phyloP scores from a whole-genome alignment of 1,140 invertebrate genomes.

The Zaprionus taronus region DNA sequence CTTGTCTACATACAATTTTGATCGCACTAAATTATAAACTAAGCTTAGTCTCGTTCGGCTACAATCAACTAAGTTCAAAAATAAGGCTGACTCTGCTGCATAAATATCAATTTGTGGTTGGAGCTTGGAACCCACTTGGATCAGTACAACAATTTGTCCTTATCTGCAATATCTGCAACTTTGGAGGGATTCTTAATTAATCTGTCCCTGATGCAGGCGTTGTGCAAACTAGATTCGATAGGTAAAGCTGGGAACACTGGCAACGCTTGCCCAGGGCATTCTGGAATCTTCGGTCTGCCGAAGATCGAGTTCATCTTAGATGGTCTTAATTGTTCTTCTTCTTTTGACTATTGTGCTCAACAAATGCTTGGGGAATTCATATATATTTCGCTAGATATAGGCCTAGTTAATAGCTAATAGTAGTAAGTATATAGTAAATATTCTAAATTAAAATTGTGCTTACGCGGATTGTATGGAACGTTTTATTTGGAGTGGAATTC shows the following conservation, averaged over 20 bases:
- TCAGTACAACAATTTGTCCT: constrained; percentile 32
- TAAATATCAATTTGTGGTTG: constrained; percentile 24
- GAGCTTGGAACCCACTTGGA: constrained; percentile 20
- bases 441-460: constrained; percentile 81
- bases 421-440: constrained; percentile 24
- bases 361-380: constrained; percentile 61
- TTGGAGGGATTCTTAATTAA: constrained; percentile 50
- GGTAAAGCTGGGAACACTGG: background rate
- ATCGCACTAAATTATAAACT: constrained; percentile 77
- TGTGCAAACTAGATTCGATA: background rate
- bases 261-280: background rate
- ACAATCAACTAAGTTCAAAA: constrained; percentile 75
- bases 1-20: constrained; percentile 51
- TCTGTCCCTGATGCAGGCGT: constrained; percentile 8
- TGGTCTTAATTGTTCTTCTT: constrained; percentile 8
- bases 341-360: constrained; percentile 73
- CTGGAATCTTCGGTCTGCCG: constrained; percentile 16
- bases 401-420: constrained; percentile 69
- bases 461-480: constrained; percentile 70
- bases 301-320: constrained; percentile 22
- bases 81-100: constrained; percentile 67
- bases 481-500: constrained; percentile 46
- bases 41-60: constrained; percentile 64
- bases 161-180: constrained; percentile 21
- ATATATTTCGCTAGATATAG: constrained; percentile 42